Base-by-base conservation (phyloP, 2,888 invertebrate species). In the Sturmia bella region DNA sequence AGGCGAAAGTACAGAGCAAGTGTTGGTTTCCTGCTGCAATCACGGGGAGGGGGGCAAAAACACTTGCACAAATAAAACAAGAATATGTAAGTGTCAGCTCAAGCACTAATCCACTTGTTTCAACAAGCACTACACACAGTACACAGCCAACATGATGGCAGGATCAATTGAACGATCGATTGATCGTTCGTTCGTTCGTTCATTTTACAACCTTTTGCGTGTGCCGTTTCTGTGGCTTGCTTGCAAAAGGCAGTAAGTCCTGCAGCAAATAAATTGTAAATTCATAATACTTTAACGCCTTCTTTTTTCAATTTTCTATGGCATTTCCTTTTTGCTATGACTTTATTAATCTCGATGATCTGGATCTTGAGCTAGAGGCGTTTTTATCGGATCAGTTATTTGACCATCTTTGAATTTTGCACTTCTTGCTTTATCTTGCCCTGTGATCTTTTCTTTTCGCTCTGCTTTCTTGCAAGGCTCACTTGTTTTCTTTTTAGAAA, bases 221-320 rank as follows among this genome's bases (percentile, higher is more conserved):
- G 75, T 78, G 85, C 69, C 56, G 45, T 72, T 74, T 68, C 27
- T 24, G 11, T 48, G n/a, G 50, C 15, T 2, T 37, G 21, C 6
- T 19, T 11, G 39, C 48, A 56, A 48, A 63, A 21, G 48, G 59
- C 39, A 59, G 32, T 50, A 61, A 50, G 76, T 80, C 61, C 70
- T 64, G 56, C 48, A 59, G 75, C 69, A 87, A 87, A 87, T 87
- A 87, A 85, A 87, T 87, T 88, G 85, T 87, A 87, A 88, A 85
- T 87, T 86, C 87, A 86, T 87, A 86, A 86, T 85, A 83, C 87
- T 82, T 87, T 85, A 77, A 88, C 88, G 88, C 88, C 88, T 84
- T 70, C 78, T 72, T 68, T 69, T 84, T 78, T 70, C 27, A 50
- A 70, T 77, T 78, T 68, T 75, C 66, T 45, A 69, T 74, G 59